phyloP scores from a whole-genome alignment of 1,140 invertebrate genomes.

The Drosophila novamexicana region DNA sequence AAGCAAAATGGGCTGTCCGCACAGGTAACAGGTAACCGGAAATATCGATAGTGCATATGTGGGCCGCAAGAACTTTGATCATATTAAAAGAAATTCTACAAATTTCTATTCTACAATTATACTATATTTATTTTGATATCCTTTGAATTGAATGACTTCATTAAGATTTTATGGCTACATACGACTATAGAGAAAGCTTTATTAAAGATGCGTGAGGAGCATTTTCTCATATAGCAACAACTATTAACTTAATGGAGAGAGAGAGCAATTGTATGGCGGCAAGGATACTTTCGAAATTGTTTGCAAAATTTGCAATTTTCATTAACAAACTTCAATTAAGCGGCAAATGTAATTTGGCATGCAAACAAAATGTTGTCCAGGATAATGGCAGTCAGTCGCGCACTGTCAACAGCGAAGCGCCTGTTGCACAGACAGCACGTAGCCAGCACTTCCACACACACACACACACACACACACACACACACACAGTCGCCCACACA shows the following conservation, averaged over 20 bases:
- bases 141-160: constrained; percentile 3
- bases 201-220: not conserved
- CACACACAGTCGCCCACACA: constrained; percentile 9
- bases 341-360: constrained; percentile 78
- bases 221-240: not conserved
- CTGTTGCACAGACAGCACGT: constrained; percentile 69
- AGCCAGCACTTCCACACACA: constrained; percentile 55
- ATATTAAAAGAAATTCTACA: not conserved
- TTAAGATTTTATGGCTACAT: not conserved
- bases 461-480: constrained; percentile 45
- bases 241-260: not conserved
- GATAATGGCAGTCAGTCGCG: constrained; percentile 63
- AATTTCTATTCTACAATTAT: not conserved
- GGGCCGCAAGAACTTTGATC: constrained; percentile 27
- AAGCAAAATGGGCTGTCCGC: constrained; percentile 43
- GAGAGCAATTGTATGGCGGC: not conserved
- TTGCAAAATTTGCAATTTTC: constrained; percentile 74
- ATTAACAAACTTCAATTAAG: constrained; percentile 82
- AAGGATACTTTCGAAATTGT: constrained; percentile 38
- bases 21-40: constrained; percentile 58
- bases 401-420: constrained; percentile 58
- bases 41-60: constrained; percentile 30
- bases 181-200: not conserved
- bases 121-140: not conserved
- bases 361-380: constrained; percentile 78